phyloP scores from a whole-genome alignment of 2,113 vertebrate species.

The Furnarius figulus region DNA sequence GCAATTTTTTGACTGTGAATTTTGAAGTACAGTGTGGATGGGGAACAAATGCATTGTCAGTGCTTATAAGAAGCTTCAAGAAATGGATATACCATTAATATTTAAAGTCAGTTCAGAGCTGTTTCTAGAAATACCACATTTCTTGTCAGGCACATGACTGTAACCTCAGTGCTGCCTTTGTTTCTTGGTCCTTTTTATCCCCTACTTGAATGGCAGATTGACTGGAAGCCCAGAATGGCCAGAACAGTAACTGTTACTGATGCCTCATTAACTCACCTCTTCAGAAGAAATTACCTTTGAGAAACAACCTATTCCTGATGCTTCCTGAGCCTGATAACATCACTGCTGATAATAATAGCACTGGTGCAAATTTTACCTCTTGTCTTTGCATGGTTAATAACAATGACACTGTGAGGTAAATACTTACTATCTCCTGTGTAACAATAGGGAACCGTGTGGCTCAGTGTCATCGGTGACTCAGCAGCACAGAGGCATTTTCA shows the following conservation, averaged over 20 bases:
- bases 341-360: not conserved
- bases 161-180: not conserved
- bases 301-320: not conserved
- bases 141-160: not conserved
- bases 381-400: not conserved
- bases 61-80: not conserved
- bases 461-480: not conserved
- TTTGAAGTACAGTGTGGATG: not conserved
- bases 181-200: not conserved
- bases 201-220: not conserved
- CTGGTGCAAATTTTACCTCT: not conserved
- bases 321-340: not conserved
- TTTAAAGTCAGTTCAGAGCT: not conserved
- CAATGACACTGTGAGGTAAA: not conserved
- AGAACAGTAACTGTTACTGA: not conserved
- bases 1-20: not conserved
- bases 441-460: not conserved
- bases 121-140: not conserved
- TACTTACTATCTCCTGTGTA: not conserved
- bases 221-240: not conserved
- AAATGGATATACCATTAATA: not conserved
- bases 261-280: not conserved
- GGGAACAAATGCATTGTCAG: not conserved
- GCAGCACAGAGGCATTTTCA: not conserved
- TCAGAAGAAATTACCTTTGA: not conserved